Percentiles rank a stretch among this genome's conserved stretches.
Conservation (phyloP, 2,113 vertebrate species). For the Tychaedon coryphoeus region DNA sequence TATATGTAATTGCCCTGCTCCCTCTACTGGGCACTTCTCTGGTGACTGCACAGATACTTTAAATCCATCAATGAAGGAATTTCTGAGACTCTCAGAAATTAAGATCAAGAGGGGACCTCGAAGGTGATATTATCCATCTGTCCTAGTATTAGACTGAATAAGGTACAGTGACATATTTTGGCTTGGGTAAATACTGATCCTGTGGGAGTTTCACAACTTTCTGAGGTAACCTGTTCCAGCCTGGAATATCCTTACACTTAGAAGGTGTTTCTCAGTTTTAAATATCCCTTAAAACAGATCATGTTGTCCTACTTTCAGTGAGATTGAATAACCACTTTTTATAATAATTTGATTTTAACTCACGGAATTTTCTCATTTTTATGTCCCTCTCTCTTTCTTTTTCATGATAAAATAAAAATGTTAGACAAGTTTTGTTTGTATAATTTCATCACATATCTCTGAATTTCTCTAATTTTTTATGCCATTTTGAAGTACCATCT, state of each 20-base stretch:
- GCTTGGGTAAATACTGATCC: not conserved
- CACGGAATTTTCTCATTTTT: not conserved
- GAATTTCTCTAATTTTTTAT: not conserved
- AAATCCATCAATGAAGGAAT: not conserved
- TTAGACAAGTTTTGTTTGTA: not conserved
- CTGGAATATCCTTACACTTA: not conserved
- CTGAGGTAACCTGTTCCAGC: not conserved
- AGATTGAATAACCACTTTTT: not conserved
- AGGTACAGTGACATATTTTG: not conserved
- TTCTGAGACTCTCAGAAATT: not conserved
- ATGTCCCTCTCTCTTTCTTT: not conserved
- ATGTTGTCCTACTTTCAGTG: not conserved
- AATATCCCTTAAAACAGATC: not conserved
- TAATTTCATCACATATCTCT: not conserved
- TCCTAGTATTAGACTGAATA: not conserved
- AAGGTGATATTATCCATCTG: not conserved
- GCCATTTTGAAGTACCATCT: not conserved
- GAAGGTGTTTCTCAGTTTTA: not conserved
- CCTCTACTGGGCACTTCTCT: slow-evolving; percentile 40
- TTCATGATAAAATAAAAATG: not conserved
- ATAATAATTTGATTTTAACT: not conserved
- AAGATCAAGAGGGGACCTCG: not conserved
- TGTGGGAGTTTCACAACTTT: not conserved
- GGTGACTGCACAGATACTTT: not conserved
- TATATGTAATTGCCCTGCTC: slow-evolving; percentile 24